These are phyloP conservation scores for Salarias fasciatus DNA, from an alignment of 2,797 vertebrate genomes.

Conservation along the genomic window DNA sequence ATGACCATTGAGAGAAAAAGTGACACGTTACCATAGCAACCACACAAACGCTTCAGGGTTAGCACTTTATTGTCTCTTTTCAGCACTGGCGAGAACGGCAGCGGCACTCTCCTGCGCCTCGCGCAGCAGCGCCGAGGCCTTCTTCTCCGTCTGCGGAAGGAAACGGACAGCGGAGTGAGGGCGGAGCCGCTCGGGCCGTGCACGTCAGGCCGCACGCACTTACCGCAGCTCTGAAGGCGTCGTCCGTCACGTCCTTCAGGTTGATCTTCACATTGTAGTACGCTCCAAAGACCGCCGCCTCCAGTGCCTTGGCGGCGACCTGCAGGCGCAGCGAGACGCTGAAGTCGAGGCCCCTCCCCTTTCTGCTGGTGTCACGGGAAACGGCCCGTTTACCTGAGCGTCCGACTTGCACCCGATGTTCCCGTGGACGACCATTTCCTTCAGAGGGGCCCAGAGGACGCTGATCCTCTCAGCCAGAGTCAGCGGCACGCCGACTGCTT, in stretches of 20 bases:
- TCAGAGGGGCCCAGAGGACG: slow-evolving; percentile 85
- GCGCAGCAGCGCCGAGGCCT: slow-evolving; percentile 79
- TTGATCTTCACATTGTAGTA: slow-evolving; percentile 92
- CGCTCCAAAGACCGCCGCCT: slow-evolving; percentile 88
- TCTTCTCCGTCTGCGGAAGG: slow-evolving; percentile 75
- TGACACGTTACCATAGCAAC: too few species aligned
- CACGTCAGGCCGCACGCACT: slow-evolving; percentile 12
- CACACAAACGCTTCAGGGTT: too few species aligned
- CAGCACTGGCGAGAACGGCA: slow-evolving; percentile 65
- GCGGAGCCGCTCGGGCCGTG: too few species aligned
- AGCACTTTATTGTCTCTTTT: slow-evolving; percentile 15
- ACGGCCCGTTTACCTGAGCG: slow-evolving; percentile 84
- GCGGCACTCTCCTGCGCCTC: slow-evolving; percentile 78
- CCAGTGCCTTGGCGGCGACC: slow-evolving; percentile 93
- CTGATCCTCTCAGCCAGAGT: slow-evolving; percentile 87
- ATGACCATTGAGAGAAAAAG: too few species aligned
- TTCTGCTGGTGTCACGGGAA: too few species aligned
- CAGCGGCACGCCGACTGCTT: slow-evolving; percentile 84
- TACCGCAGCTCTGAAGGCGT: slow-evolving; percentile 82
- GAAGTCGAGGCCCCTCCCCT: background rate
- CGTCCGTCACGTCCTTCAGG: slow-evolving; percentile 87
- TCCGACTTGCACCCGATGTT: slow-evolving; percentile 92
- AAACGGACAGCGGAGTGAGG: background rate
- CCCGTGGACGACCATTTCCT: slow-evolving; percentile 84
- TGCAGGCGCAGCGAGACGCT: slow-evolving; percentile 43